phyloP scores from a whole-genome alignment of 2,113 vertebrate species.

The Lepus europaeus region DNA sequence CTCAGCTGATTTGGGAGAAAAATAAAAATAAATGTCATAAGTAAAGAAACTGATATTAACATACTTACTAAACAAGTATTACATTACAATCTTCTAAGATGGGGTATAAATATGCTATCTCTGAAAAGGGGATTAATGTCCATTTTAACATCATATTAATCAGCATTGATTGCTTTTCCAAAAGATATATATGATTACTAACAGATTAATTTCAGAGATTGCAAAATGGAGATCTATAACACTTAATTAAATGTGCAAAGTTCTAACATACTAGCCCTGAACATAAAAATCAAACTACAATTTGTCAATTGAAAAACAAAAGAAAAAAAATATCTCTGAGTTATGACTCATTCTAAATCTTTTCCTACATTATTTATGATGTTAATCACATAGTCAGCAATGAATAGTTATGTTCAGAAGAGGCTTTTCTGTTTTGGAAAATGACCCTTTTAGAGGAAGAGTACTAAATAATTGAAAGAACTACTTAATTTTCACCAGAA shows the following conservation, averaged over 20 bases:
- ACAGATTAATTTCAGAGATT: constrained; percentile 10
- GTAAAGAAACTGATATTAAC: neutral
- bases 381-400: constrained; percentile 10
- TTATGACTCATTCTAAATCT: constrained; percentile 29
- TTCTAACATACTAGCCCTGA: neutral
- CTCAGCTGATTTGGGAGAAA: constrained; percentile 9
- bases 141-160: constrained; percentile 48
- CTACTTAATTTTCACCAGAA: constrained; percentile 62
- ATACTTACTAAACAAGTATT: constrained; percentile 1
- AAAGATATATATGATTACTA: constrained; percentile 41
- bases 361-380: constrained; percentile 25
- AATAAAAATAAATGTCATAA: neutral
- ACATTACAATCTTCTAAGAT: neutral
- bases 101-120: neutral
- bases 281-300: neutral
- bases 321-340: constrained; percentile 23
- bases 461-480: constrained; percentile 51
- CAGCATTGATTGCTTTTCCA: neutral
- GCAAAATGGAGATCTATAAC: neutral
- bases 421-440: constrained; percentile 38
- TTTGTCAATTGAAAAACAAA: constrained; percentile 28
- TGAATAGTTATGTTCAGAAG: neutral
- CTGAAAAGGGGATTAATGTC: neutral
- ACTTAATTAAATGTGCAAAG: neutral
- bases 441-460: constrained; percentile 47